Conservation (phyloP, 2,797 vertebrate genomes). For the Gymnodraco acuticeps region DNA sequence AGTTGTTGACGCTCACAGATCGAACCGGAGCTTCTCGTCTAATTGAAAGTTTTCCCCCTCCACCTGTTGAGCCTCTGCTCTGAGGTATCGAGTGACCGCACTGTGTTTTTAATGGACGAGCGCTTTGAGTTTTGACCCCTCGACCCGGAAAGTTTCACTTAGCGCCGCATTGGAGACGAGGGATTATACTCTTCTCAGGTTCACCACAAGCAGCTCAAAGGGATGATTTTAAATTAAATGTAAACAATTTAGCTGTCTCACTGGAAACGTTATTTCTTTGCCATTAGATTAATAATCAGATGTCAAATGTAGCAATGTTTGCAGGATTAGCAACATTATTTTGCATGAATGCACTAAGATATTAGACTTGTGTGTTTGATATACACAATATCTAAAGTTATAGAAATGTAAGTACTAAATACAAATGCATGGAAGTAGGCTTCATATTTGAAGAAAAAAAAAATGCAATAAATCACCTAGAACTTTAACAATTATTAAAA, state of each 20-base stretch:
- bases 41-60: conserved; percentile 27
- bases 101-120: neutral
- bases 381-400: too few species aligned
- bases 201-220: neutral
- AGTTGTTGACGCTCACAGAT: neutral
- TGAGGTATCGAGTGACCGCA: conserved; percentile 3
- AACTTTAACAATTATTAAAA: neutral
- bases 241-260: neutral
- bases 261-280: too few species aligned
- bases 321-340: neutral
- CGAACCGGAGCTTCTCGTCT: neutral
- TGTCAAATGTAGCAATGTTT: neutral
- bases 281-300: neutral
- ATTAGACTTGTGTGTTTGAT: neutral
- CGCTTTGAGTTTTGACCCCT: conserved; percentile 25
- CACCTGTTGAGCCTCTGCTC: conserved; percentile 40
- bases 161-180: neutral
- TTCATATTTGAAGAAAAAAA: neutral
- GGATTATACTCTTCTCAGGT: neutral
- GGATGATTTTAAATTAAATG: neutral
- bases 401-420: too few species aligned
- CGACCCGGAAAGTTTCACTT: conserved; percentile 56
- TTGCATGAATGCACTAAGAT: neutral
- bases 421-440: neutral
- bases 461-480: neutral